phyloP scores from a whole-genome alignment of 2,797 vertebrate genomes.

The Clamator glandarius region DNA sequence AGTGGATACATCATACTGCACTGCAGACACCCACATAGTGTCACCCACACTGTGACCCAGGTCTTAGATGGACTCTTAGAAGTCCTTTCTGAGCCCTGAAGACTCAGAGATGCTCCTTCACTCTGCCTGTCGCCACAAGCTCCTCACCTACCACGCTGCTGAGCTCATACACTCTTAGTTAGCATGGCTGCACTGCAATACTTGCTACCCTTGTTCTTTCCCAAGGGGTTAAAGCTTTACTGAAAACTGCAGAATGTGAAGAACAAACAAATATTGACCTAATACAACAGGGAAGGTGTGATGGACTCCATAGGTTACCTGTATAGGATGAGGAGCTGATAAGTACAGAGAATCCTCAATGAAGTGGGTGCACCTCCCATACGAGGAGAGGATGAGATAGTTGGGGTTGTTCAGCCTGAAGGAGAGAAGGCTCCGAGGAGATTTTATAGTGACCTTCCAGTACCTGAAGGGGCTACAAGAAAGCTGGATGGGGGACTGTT shows the following conservation, averaged over 20 bases:
- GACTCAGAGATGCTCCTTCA: background rate
- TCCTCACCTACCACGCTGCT: rapidly evolving
- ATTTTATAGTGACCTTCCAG: too few relatives aligned
- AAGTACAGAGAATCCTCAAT: background rate
- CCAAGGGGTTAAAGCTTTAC: background rate
- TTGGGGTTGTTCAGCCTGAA: too few relatives aligned
- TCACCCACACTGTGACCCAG: background rate
- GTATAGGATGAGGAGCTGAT: background rate
- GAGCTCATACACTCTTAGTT: too few relatives aligned
- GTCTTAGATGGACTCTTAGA: background rate
- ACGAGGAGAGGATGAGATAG: too few relatives aligned
- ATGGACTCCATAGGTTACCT: background rate
- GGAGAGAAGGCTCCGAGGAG: too few relatives aligned
- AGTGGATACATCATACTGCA: rapidly evolving
- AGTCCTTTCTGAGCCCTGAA: background rate
- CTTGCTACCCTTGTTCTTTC: background rate
- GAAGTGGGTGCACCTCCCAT: too few relatives aligned
- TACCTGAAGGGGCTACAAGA: too few relatives aligned
- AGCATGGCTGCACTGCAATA: background rate
- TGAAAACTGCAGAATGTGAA: background rate
- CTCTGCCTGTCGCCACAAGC: rapidly evolving
- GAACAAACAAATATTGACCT: background rate
- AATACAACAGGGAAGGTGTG: background rate
- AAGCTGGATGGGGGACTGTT: too few relatives aligned
- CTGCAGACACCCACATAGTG: background rate